Evolutionary conservation across 2,888 invertebrate species (phyloP).

Genomic region (Sarcophaga caerulescens): DNA sequence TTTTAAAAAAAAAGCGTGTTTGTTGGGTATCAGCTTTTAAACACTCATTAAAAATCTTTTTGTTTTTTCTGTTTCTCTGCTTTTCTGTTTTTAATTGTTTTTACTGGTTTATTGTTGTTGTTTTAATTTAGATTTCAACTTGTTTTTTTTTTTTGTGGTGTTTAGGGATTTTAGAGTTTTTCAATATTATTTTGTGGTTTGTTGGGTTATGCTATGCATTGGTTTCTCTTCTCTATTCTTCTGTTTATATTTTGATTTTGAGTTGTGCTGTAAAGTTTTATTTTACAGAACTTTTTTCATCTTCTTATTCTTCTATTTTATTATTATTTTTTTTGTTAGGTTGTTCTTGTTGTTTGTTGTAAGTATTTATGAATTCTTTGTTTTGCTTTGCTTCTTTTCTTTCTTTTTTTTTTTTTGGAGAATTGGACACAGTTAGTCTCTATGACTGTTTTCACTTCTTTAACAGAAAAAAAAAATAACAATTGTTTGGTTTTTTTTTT

Average conservation of each 20-base stretch:
- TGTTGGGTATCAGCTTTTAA: background rate
- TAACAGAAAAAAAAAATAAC: background rate
- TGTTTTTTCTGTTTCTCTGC: slow-evolving; percentile 1
- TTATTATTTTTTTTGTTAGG: background rate
- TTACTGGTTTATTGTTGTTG: background rate
- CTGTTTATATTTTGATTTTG: slow-evolving; percentile 1
- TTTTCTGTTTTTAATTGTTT: background rate
- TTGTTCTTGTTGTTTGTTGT: background rate
- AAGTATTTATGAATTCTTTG: slow-evolving; percentile 57
- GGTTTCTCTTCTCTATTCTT: background rate
- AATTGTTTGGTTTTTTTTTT: slow-evolving; percentile 27
- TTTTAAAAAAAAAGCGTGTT: background rate
- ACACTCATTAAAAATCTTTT: slow-evolving; percentile 2
- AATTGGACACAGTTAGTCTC: slow-evolving; percentile 61
- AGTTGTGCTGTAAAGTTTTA: slow-evolving; percentile 42
- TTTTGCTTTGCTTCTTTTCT: background rate
- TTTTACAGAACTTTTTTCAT: slow-evolving; percentile 24
- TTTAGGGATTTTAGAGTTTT: background rate
- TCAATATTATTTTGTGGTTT: slow-evolving; percentile 17
- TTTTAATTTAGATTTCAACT: background rate
- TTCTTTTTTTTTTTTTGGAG: background rate
- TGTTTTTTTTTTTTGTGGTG: background rate
- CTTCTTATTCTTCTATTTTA: background rate
- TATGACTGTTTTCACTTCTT: slow-evolving; percentile 62
- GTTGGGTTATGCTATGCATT: slow-evolving; percentile 13